Evolutionary conservation across 2,797 vertebrate species (phyloP).

Genomic region (Sebastes minor): DNA sequence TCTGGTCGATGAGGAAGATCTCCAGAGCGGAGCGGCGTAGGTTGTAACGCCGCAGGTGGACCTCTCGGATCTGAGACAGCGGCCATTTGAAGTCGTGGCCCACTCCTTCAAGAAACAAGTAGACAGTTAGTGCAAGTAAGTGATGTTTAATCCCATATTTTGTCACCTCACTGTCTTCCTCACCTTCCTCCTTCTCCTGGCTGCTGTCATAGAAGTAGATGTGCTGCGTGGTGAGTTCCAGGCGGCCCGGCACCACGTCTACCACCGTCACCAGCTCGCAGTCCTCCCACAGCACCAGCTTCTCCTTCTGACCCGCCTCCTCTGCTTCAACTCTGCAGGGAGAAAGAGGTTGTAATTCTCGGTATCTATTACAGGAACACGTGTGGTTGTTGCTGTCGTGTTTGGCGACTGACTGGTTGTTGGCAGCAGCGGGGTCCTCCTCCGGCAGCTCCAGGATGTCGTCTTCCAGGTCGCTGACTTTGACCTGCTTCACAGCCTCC

Average conservation of each 20-base stretch:
- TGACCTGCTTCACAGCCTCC: conserved; percentile 96
- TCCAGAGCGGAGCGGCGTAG: conserved; percentile 94
- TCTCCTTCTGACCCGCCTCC: conserved; percentile 94
- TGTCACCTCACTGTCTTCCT: conserved; percentile 1
- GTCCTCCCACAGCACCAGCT: conserved; percentile 91
- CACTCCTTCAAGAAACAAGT: conserved; percentile 76
- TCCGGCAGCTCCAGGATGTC: conserved; percentile 94
- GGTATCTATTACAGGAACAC: rapidly evolving
- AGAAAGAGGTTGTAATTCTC: background rate
- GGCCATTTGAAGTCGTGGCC: conserved; percentile 98
- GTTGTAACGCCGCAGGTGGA: conserved; percentile 94
- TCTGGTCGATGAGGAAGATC: conserved; percentile 97
- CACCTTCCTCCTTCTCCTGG: conserved; percentile 96
- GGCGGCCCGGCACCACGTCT: conserved; percentile 90
- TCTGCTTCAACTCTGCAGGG: conserved; percentile 84
- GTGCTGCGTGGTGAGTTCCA: conserved; percentile 96
- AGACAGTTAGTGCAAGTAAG: background rate
- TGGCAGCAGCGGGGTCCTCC: conserved; percentile 84
- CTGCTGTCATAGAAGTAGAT: conserved; percentile 96
- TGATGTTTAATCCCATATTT: background rate
- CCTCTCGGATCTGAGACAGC: conserved; percentile 93
- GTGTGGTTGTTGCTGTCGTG: background rate
- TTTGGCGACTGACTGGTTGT: conserved; percentile 77
- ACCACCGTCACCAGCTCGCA: conserved; percentile 95
- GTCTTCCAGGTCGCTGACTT: conserved; percentile 94